Conservation (phyloP, 2,113 vertebrate species). For the Scopus umbretta region DNA sequence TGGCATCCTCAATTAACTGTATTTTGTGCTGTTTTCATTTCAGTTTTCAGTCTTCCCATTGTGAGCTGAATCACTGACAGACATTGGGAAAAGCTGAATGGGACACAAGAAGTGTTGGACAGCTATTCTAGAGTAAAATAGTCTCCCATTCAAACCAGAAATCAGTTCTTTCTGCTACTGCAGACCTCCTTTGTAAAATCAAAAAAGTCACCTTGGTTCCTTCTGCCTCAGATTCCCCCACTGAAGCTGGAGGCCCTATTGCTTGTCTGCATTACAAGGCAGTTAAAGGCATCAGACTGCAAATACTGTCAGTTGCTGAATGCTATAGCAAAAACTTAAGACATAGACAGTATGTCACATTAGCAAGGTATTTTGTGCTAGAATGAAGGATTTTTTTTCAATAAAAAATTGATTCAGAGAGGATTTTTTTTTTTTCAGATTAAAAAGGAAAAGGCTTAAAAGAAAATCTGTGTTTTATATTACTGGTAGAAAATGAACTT, state of each 20-base stretch:
- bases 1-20: neutral
- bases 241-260: neutral
- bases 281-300: neutral
- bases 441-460: too few relatives aligned
- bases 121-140: neutral
- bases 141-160: neutral
- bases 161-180: neutral
- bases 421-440: too few relatives aligned
- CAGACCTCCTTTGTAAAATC: neutral
- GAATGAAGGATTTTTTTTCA: neutral
- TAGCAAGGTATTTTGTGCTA: neutral
- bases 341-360: neutral
- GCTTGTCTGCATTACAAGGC: neutral
- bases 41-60: neutral
- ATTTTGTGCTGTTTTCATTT: neutral
- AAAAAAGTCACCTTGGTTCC: neutral
- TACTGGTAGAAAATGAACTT: too few relatives aligned
- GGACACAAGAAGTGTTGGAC: neutral
- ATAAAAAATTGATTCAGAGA: too few relatives aligned
- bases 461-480: too few relatives aligned
- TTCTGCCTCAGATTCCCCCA: neutral
- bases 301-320: neutral
- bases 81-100: neutral
- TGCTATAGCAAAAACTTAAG: neutral
- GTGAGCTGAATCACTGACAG: neutral